phyloP scores from a whole-genome alignment of 2,113 vertebrate species.

The Campylomormyrus numenius region DNA sequence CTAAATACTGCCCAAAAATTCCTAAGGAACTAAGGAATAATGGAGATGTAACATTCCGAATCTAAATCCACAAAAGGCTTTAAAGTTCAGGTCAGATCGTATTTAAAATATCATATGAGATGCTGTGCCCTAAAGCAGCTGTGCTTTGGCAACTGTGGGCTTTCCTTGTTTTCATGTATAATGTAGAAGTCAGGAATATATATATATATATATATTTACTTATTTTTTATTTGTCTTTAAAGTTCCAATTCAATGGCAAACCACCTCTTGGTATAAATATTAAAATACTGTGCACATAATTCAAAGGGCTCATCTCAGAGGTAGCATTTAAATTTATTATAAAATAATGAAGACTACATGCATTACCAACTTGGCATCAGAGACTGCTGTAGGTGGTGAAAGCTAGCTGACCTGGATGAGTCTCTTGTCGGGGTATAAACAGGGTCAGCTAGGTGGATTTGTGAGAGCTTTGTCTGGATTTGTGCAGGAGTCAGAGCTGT shows the following conservation, averaged over 20 bases:
- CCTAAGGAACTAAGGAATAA: background rate
- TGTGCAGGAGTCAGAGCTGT: background rate
- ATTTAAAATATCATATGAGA: constrained; percentile 22
- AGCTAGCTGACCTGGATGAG: background rate
- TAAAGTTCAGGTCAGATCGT: background rate
- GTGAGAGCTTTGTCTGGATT: background rate
- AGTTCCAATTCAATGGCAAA: constrained; percentile 52
- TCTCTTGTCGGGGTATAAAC: background rate
- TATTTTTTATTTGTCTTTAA: constrained; percentile 52
- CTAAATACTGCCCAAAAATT: background rate
- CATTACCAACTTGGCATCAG: background rate
- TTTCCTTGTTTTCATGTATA: constrained; percentile 40
- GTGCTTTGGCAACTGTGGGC: constrained; percentile 18
- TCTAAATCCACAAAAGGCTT: background rate
- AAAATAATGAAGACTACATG: background rate
- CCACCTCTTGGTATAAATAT: constrained; percentile 34
- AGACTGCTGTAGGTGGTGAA: background rate
- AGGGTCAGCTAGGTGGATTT: background rate
- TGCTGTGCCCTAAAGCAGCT: background rate
- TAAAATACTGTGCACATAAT: constrained; percentile 25
- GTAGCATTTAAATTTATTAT: background rate
- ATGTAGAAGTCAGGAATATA: constrained; percentile 35
- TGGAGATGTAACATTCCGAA: background rate
- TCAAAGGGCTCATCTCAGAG: background rate
- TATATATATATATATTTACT: constrained; percentile 26